Percentiles rank a stretch among this genome's conserved stretches.
Conservation (phyloP, 2,888 invertebrate genomes). For the Noctuana brunneofusca region DNA sequence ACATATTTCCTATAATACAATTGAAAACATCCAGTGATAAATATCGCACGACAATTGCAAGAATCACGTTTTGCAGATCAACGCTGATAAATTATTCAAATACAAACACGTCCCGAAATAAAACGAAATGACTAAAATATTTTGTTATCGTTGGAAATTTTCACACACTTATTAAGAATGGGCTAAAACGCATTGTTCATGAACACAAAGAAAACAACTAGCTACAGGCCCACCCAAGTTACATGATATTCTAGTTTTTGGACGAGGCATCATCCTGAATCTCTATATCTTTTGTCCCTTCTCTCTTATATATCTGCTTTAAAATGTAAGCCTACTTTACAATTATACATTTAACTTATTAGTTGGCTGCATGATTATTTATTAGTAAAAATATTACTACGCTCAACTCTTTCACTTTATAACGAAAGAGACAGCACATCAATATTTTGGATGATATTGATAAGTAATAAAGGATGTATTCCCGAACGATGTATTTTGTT, state of each 20-base stretch:
- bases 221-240: conserved; percentile 6
- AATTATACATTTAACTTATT: too few species aligned
- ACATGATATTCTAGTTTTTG: conserved; percentile 26
- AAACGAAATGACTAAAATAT: conserved; percentile 7
- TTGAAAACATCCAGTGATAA: background rate
- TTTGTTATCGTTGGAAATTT: conserved; percentile 2
- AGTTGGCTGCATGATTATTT: too few species aligned
- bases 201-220: conserved; percentile 19
- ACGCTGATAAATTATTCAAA: conserved; percentile 12
- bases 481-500: background rate
- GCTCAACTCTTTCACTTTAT: too few species aligned
- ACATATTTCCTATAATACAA: too few species aligned
- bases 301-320: background rate
- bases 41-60: background rate
- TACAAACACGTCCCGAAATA: conserved; percentile 17
- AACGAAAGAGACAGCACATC: background rate
- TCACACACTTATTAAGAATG: background rate
- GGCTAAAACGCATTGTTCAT: conserved; percentile 20
- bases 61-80: conserved; percentile 22
- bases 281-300: conserved; percentile 1
- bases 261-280: conserved; percentile 16
- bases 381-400: too few species aligned
- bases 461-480: too few species aligned
- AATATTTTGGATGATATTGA: too few species aligned
- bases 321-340: background rate